Base-by-base conservation (phyloP, 1,140 invertebrate genomes). In the Zaprionus vittiger region DNA sequence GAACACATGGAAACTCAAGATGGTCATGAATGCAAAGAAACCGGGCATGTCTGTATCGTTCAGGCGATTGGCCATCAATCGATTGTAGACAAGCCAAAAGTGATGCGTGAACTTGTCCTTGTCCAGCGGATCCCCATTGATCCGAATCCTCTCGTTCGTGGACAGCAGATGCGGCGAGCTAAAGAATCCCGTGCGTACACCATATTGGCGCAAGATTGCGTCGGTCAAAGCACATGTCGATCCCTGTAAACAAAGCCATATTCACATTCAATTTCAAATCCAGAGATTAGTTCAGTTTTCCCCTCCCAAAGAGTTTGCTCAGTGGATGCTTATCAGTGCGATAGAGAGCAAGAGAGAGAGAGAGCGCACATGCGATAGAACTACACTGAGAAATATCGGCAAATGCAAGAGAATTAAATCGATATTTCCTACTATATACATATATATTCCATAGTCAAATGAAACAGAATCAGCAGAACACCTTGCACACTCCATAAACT, bases 151-250 rank as follows among this genome's bases (percentile, higher is more conserved):
- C 93, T 99, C 99, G n/a, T 97, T 94, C 0, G 98, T 98, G 52
- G 96, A 95, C 7, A 99, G 94, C 17, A 99, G 93, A 93, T 99
- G 99, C 2, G 99, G 99, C 0, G 99, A 99, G 44, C 97, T 98
- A 93, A 96, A 99, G 89, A 99, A 98, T 4, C 99, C 99, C 1
- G 99, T 99, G 82, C 95, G 96, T 81, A 95, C 97, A 1, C 98
- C 98, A 91, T 97, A 95, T 2, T 95, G 91, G 1, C 97, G 94
- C 14, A 99, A 94, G 78, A 99, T 98, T 0, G 96, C 96, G 91
- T 99, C 99, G 57, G 95, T 95, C 91, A 98, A 97, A 0, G 98
- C 98, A 93, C 98, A 99, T 0, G 98, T 99, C 15, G 98, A 99
- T 20, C 97, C 97, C 94, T 95, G 66, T 66, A 56, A 47, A 47